Base-by-base conservation (phyloP, 2,888 invertebrate genomes). In the Drosophila melanosoma region DNA sequence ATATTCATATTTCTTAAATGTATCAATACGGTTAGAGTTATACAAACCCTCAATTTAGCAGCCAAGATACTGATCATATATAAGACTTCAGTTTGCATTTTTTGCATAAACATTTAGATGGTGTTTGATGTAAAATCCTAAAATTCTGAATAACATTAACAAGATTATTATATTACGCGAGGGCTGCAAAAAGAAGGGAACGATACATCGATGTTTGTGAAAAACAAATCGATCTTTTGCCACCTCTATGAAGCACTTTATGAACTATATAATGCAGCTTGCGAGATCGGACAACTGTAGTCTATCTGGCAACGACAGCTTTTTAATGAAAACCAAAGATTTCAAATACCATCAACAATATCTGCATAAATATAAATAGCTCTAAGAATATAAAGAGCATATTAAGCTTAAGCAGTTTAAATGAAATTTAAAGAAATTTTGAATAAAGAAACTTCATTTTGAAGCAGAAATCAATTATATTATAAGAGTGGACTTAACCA, bases 1-100 rank as follows among this genome's bases (percentile, higher is more conserved):
- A 38, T n/a, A 63, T 2, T 79, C 29, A 23, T 74, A 82, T 33
- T 82, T 76, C 17, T 52, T 53, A 1, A 59, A 1, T 2, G 59
- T 51, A 32, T 58, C 54, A 1, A 3, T 23, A 11, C 59, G 38
- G 1, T 36, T 58, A 51, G 36, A 0, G 0, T 6, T 7, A 53
- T 74, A 32, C 79, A 65, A 1, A 15, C 17, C 0, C 7, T n/a
- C 1, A 82, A 0, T 10, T 66, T 54, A 3, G 48, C 38, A 1
- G 15, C 15, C 17, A 51, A 36, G 15, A 29, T 49, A 8, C 23
- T 23, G 0, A 4, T 20, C 38, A 23, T 49, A 38, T 63, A 49
- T 5, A 51, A 1, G 4, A 45, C 8, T 10, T 23, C 7, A 3
- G 10, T 36, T 54, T 40, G 20, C 45, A 7, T 0, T 40, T 40